These are phyloP conservation scores for Athripsodes cinereus DNA, from an alignment of 2,888 invertebrate genomes.

Conservation along the genomic window DNA sequence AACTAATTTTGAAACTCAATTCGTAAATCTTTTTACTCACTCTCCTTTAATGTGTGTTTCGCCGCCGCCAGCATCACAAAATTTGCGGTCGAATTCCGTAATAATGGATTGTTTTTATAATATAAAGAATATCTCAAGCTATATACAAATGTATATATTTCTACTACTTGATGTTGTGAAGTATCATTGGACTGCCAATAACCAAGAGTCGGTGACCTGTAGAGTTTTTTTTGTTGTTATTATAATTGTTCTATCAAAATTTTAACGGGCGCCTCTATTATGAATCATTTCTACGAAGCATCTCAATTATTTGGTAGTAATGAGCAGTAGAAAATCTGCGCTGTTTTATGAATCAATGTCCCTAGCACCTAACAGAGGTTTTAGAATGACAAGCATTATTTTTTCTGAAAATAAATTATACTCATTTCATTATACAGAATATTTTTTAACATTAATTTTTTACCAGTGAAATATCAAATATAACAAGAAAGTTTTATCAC, in stretches of 20 bases:
- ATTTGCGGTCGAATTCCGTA: conserved; percentile 13
- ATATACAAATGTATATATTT: neutral
- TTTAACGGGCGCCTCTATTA: neutral
- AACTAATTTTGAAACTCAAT: too few species aligned
- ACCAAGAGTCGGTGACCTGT: neutral
- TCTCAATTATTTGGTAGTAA: neutral
- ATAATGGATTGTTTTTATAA: conserved; percentile 1
- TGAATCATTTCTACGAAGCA: neutral
- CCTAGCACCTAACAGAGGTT: too few species aligned
- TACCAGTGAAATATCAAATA: too few species aligned
- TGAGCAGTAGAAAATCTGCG: too few species aligned
- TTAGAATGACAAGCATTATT: too few species aligned
- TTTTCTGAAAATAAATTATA: too few species aligned
- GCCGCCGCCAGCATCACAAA: neutral
- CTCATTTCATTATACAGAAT: too few species aligned
- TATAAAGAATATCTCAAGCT: neutral
- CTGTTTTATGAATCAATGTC: too few species aligned
- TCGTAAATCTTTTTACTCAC: neutral
- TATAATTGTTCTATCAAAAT: neutral
- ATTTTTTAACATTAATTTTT: too few species aligned
- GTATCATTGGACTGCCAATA: neutral
- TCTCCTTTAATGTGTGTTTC: neutral
- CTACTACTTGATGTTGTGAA: too few species aligned
- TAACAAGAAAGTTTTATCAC: too few species aligned
- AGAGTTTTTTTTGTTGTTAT: neutral